Conservation (phyloP, 1,140 invertebrate genomes). For the Diachasma alloeum region DNA sequence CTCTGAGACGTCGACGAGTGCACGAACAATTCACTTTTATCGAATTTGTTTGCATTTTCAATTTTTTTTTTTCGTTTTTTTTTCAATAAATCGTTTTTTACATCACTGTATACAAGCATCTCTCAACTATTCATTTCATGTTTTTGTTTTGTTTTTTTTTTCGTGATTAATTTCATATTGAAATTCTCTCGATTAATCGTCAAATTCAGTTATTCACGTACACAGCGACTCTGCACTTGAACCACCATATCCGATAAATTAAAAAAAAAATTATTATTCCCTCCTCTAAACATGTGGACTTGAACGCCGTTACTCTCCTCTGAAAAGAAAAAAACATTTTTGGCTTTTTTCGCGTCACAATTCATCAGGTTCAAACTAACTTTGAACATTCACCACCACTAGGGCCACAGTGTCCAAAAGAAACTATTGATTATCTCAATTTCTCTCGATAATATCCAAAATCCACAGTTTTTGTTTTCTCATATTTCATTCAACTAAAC, state of each 20-base stretch:
- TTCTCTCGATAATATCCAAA: not conserved
- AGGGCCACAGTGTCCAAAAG: not conserved
- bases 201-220: not conserved
- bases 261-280: slow-evolving; percentile 10
- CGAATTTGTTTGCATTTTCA: no score
- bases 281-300: slow-evolving; percentile 11
- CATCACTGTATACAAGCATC: slow-evolving; percentile 62
- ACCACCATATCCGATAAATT: not conserved
- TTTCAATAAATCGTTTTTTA: slow-evolving; percentile 41
- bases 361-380: not conserved
- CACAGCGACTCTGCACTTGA: slow-evolving; percentile 20
- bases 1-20: slow-evolving; percentile 53
- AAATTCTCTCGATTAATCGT: not conserved
- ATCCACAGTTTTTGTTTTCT: not conserved
- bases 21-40: slow-evolving; percentile 57
- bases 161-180: slow-evolving; percentile 32
- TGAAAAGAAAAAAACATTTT: slow-evolving; percentile 27
- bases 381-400: slow-evolving; percentile 22
- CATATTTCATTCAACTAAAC: slow-evolving; percentile 4
- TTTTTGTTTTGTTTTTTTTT: slow-evolving; percentile 38
- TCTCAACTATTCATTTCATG: not conserved
- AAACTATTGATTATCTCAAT: not conserved
- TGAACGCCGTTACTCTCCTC: slow-evolving; percentile 2
- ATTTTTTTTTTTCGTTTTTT: not conserved
- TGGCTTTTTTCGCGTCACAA: slow-evolving; percentile 11